A percentile compares a stretch with the other conserved stretches of the same genome.
phyloP scores from a whole-genome alignment of 2,797 vertebrate genomes.

The Heteromormyrus szaboi region DNA sequence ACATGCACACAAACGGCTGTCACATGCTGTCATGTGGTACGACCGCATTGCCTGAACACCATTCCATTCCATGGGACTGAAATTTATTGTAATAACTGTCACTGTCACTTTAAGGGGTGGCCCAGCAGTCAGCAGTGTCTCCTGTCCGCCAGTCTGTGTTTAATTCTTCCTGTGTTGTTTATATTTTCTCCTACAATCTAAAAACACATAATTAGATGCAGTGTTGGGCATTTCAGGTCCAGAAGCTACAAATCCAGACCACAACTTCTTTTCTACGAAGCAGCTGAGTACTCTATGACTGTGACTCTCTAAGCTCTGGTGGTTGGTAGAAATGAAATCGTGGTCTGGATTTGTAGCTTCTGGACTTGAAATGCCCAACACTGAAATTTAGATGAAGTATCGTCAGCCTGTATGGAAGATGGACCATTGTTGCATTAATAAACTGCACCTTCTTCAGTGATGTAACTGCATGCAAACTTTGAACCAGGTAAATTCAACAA shows the following conservation, averaged over 20 bases:
- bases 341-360: too few relatives aligned
- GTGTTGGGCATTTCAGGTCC: too few relatives aligned
- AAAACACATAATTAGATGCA: neutral
- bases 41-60: neutral
- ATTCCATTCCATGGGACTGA: neutral
- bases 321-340: neutral
- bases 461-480: neutral
- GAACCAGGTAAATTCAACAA: neutral
- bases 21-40: neutral
- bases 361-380: too few relatives aligned
- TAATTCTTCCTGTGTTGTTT: neutral
- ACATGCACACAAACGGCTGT: neutral
- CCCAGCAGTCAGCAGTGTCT: neutral
- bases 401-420: neutral
- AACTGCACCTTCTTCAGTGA: neutral
- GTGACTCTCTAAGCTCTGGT: neutral
- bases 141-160: neutral
- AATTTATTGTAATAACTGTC: neutral
- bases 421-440: neutral
- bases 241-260: neutral
- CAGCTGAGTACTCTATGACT: neutral
- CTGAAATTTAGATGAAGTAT: neutral
- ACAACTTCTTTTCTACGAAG: neutral
- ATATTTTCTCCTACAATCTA: neutral
- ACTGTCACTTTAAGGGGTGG: neutral